Evolutionary conservation across 2,797 vertebrate species (phyloP), one percentile per base, ranked within the genome.

Genomic region (Lepus oiostolus): DNA sequence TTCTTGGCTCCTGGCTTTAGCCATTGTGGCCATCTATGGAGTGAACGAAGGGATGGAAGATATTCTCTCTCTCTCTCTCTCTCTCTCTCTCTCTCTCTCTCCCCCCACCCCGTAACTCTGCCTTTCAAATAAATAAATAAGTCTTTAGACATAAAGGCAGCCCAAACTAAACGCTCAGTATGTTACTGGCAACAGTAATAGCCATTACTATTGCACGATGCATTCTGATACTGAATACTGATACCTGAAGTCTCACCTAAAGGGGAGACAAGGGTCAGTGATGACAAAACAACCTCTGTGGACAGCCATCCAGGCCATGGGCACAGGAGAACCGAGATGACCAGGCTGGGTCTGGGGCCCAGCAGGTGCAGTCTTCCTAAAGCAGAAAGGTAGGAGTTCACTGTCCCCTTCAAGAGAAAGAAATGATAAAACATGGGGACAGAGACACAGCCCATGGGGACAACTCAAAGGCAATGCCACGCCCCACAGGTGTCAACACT

Each of bases 271-370:
- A 22, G 30, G 17, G 24, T 3, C 7, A 35, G 6, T 52, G 21
- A 65, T 5, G 47, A 71, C 14, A 32, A 47, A 84, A 76, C 4
- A 52, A 30, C 50, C 28, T 75, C 60, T 65, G 14, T 75, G 70
- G 28, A 42, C 8, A n/a, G 79, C 11, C 3, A 1, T 17, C 28
- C 5, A 14, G 19, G 60, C 7, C 42, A 14, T 12, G 16, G 81
- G 71, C 58, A 75, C 26, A 60, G 28, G 60, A 0, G 0, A 8
- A 32, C 21, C 0, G 14, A 10, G 30, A 4, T 74, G 17, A 22
- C n/a, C 28, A 26, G 1, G 54, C 19, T 1, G 28, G 1, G 0
- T 0, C 4, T 10, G 17, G 8, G 9, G 7, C 28, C n/a, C 35
- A 19, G 17, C 60, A 50, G 47, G 16, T 54, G 38, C 65, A 10